These are phyloP conservation scores for Typhlomys cinereus DNA, from an alignment of 2,113 vertebrate species.

Conservation along the genomic window DNA sequence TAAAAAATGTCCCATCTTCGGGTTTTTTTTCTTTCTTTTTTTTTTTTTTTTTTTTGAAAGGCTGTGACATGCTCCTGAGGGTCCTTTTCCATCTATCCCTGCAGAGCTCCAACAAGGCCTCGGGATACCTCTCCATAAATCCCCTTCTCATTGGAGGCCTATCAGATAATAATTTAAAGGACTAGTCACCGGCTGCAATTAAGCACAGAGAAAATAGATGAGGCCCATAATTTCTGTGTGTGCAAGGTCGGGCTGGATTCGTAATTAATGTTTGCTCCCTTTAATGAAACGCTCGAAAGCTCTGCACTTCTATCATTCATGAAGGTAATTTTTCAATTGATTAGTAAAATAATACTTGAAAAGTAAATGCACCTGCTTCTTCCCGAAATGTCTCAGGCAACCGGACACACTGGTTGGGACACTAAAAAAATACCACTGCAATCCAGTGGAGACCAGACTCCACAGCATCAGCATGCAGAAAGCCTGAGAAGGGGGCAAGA, in stretches of 20 bases:
- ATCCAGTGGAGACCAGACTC: conserved; percentile 83
- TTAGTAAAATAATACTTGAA: conserved; percentile 95
- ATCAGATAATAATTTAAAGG: conserved; percentile 93
- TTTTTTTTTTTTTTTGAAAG: background rate
- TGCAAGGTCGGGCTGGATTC: conserved; percentile 87
- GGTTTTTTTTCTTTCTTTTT: too few relatives aligned
- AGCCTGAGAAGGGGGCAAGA: conserved; percentile 73
- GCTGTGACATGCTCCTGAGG: background rate
- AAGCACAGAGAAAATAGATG: conserved; percentile 94
- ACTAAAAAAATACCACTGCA: conserved; percentile 87
- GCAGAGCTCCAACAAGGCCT: conserved; percentile 71
- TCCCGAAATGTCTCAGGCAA: conserved; percentile 92
- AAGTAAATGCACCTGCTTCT: conserved; percentile 95
- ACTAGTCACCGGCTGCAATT: conserved; percentile 91
- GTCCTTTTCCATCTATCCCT: background rate
- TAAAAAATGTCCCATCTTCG: background rate
- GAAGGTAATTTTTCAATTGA: conserved; percentile 98
- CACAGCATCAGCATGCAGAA: conserved; percentile 85
- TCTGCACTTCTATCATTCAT: conserved; percentile 93
- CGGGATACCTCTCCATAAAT: conserved; percentile 85
- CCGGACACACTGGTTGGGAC: conserved; percentile 90
- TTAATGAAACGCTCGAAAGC: conserved; percentile 92
- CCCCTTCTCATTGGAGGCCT: conserved; percentile 94
- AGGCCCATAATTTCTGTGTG: conserved; percentile 93
- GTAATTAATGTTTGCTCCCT: conserved; percentile 91